Evolutionary conservation across 53 echinoderm and acorn worm genomes (phyloP), one percentile per base, ranked within the genome.

Genomic region (Stichopus horrens): DNA sequence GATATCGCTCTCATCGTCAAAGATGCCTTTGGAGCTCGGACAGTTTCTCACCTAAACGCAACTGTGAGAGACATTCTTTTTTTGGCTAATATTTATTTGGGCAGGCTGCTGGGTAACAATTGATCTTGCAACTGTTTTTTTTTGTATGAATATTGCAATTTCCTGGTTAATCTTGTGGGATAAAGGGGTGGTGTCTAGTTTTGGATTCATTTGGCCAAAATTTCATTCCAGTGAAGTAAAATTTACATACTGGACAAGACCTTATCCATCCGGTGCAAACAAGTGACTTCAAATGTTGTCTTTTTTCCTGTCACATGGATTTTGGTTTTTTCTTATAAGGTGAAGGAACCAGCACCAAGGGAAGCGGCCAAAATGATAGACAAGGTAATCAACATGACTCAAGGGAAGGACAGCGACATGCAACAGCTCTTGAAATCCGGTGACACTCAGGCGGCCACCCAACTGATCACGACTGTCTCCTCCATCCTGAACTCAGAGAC

Each of bases 401-500:
- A 91, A 4, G 89, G 90, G 53, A 89, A 97, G 58, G 93, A 92
- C 58, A 96, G 88, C n/a, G 79, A 88, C 66, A 84, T 97, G 79
- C 23, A 90, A 5, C 89, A 85, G 5, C 94, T 97, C 55, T 21
- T 97, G 52, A 85, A 71, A 59, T 88, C 92, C 4, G 95, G 94
- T 0, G 91, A 91, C 83, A 63, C 90, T 5, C 97, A 95, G 88
- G 74, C 92, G 14, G 97, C 95, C 11, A 89, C 93, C 8, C 97
- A 95, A 85, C 90, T 97, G 76, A 91, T 95, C 79, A 91, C 86
- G 53, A 91, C 94, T 0, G 88, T 95, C 19, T 90, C 92, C 7
- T 95, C 97, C 11, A 67, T 97, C 52, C 82, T 97, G 55, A 95
- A 97, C 75, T 88, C 90, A 18, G 93, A 97, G 90, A 92, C 95